Evolutionary conservation across 1,140 invertebrate species (phyloP).

Genomic region (Sipha flava): DNA sequence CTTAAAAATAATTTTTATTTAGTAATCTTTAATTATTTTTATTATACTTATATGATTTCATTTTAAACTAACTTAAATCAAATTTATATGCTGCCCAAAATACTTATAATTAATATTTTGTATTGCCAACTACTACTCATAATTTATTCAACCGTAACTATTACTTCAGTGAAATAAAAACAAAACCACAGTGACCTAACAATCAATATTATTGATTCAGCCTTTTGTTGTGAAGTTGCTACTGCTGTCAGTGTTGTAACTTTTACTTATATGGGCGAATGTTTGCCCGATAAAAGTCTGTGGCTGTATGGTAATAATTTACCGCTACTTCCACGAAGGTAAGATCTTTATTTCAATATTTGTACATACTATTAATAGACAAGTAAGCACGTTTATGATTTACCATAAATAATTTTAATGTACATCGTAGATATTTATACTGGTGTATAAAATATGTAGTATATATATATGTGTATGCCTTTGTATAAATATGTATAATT

Average conservation of each 20-base stretch:
- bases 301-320: conserved; percentile 30
- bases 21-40: too few relatives aligned
- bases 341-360: background rate
- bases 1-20: too few relatives aligned
- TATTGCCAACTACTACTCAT: too few relatives aligned
- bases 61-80: too few relatives aligned
- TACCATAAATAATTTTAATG: too few relatives aligned
- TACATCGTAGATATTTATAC: too few relatives aligned
- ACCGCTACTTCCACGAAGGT: conserved; percentile 30
- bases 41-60: too few relatives aligned
- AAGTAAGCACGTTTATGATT: background rate
- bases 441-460: too few relatives aligned
- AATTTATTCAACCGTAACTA: background rate
- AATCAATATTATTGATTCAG: conserved; percentile 24
- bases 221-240: conserved; percentile 3
- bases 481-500: too few relatives aligned
- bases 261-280: conserved; percentile 29
- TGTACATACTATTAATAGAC: background rate
- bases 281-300: conserved; percentile 26
- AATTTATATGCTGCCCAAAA: too few relatives aligned
- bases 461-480: too few relatives aligned
- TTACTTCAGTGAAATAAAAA: background rate
- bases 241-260: background rate
- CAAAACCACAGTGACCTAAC: background rate
- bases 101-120: too few relatives aligned